Evolutionary conservation across 2,797 vertebrate genomes (phyloP).

Genomic region (Diglossa cyanea): DNA sequence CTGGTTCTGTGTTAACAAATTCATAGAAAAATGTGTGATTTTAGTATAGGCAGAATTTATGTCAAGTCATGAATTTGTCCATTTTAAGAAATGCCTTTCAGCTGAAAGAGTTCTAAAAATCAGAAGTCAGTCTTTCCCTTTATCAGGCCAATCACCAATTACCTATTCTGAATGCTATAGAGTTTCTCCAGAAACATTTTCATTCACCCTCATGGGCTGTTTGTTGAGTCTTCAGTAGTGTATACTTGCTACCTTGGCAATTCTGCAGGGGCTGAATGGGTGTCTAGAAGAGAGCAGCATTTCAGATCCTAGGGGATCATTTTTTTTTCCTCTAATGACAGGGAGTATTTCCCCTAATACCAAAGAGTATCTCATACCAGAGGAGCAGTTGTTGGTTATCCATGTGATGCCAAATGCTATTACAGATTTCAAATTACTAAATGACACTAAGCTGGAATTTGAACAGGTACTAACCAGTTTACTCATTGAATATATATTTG

Average conservation of each 20-base stretch:
- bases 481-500: background rate
- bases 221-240: background rate
- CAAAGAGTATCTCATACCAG: background rate
- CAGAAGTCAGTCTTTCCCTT: background rate
- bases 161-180: background rate
- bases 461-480: background rate
- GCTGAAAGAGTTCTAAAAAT: background rate
- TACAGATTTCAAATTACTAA: background rate
- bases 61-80: background rate
- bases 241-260: background rate
- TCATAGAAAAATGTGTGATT: background rate
- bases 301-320: background rate
- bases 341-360: background rate
- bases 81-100: background rate
- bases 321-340: conserved; percentile 15
- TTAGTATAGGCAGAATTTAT: background rate
- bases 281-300: background rate
- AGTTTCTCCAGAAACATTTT: background rate
- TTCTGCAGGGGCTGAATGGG: background rate
- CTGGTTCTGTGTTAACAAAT: background rate
- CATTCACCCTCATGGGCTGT: background rate
- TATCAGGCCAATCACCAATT: background rate
- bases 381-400: background rate
- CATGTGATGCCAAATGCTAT: background rate
- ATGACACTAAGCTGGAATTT: background rate